These are phyloP conservation scores for Apodemia zela DNA, from an alignment of 2,888 invertebrate species.

Conservation along the genomic window DNA sequence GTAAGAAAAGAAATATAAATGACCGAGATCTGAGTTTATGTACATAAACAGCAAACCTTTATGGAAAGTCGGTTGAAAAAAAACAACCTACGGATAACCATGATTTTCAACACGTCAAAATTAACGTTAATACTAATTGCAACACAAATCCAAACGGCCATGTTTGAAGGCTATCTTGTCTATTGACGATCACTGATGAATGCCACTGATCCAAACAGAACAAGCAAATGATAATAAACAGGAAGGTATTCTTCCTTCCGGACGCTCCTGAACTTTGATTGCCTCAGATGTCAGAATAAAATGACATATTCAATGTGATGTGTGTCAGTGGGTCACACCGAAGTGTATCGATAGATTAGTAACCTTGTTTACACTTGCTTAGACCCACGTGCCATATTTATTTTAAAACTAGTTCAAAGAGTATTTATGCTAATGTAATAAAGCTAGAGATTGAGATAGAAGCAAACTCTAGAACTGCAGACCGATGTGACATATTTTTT, in stretches of 20 bases:
- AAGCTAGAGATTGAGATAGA: background rate
- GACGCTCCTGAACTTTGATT: constrained; percentile 40
- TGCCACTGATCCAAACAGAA: background rate
- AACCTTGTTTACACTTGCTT: constrained; percentile 14
- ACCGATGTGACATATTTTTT: no score
- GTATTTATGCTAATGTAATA: background rate
- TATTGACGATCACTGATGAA: background rate
- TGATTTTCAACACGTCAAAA: no score
- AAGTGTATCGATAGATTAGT: constrained; percentile 6
- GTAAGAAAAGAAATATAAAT: no score
- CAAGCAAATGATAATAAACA: constrained; percentile 7
- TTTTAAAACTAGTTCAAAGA: background rate
- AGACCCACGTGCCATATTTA: background rate
- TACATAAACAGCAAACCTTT: no score
- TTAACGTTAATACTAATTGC: background rate
- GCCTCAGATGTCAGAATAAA: constrained; percentile 43
- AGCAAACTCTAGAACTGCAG: no score
- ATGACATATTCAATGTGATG: constrained; percentile 35
- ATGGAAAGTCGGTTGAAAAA: no score
- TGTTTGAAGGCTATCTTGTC: background rate
- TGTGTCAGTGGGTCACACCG: constrained; percentile 19
- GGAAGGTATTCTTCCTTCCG: constrained; percentile 37
- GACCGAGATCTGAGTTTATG: no score
- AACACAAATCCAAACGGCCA: background rate
- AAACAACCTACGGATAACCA: no score